A percentile compares a stretch with the other conserved stretches of the same genome.
phyloP scores from a whole-genome alignment of 2,888 invertebrate genomes.

The Ashinkailepas kermadecensis region DNA sequence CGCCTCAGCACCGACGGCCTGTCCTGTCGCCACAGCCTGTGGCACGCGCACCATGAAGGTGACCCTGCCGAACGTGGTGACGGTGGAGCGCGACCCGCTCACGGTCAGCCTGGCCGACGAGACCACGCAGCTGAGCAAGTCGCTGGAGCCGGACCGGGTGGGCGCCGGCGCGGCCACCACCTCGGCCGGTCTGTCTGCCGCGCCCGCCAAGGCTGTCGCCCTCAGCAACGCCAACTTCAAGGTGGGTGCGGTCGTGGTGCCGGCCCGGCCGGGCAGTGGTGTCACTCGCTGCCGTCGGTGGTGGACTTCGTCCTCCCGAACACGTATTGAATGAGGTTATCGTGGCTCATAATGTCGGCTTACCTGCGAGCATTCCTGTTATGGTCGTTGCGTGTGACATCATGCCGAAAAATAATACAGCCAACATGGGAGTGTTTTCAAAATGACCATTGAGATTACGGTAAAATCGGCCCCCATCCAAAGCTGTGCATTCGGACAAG shows the following conservation, averaged over 20 bases:
- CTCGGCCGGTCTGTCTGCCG: neutral
- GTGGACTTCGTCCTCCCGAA: neutral
- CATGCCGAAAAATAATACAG: too few relatives aligned
- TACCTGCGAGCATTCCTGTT: too few relatives aligned
- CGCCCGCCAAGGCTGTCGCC: neutral
- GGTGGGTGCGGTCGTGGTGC: neutral
- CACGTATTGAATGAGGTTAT: too few relatives aligned
- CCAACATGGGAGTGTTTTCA: too few relatives aligned
- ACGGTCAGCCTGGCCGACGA: neutral
- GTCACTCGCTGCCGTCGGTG: neutral
- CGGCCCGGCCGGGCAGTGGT: neutral
- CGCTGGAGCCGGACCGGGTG: neutral
- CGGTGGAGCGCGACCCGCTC: neutral
- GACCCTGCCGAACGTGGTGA: neutral
- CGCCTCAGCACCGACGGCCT: too few relatives aligned
- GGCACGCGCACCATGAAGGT: neutral
- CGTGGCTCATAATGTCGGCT: too few relatives aligned
- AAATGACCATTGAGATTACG: too few relatives aligned
- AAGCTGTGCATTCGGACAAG: too few relatives aligned
- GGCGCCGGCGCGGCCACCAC: neutral
- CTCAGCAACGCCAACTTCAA: slow-evolving; percentile 2
- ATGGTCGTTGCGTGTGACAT: too few relatives aligned
- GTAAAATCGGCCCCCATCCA: too few relatives aligned
- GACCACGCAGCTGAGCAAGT: neutral
- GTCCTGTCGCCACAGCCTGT: too few relatives aligned